phyloP scores from a whole-genome alignment of 2,797 vertebrate species.

The Botia kubotai region DNA sequence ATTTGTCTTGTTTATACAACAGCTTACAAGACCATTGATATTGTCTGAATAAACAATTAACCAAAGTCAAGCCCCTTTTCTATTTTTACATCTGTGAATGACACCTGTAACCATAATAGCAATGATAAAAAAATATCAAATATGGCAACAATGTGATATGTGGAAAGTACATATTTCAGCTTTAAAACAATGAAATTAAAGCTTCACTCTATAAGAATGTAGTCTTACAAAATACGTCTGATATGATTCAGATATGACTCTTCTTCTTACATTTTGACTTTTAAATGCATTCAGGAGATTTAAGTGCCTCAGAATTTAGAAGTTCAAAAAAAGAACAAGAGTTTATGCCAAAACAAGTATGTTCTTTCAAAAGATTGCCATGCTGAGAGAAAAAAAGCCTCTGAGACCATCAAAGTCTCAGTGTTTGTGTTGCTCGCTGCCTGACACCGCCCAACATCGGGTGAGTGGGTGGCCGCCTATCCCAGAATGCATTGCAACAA shows the following conservation, averaged over 20 bases:
- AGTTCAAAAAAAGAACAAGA: neutral
- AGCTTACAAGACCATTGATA: no score
- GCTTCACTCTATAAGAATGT: no score
- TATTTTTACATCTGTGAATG: neutral
- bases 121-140: neutral
- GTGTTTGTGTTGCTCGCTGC: conserved; percentile 15
- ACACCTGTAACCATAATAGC: neutral
- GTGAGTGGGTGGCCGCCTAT: conserved; percentile 25
- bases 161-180: no score
- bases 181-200: no score
- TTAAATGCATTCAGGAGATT: neutral
- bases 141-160: no score
- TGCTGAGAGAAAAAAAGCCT: conserved; percentile 1
- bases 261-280: neutral
- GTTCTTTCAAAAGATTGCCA: conserved; percentile 13
- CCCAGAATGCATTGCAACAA: conserved; percentile 33
- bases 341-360: neutral
- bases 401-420: neutral
- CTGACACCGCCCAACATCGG: conserved; percentile 23
- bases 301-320: neutral
- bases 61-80: conserved; percentile 1
- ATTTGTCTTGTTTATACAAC: neutral
- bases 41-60: neutral
- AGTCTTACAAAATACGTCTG: neutral
- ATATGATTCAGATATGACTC: neutral